Base-by-base conservation (phyloP, 1,140 invertebrate genomes). In the Lepidurus couesii region DNA sequence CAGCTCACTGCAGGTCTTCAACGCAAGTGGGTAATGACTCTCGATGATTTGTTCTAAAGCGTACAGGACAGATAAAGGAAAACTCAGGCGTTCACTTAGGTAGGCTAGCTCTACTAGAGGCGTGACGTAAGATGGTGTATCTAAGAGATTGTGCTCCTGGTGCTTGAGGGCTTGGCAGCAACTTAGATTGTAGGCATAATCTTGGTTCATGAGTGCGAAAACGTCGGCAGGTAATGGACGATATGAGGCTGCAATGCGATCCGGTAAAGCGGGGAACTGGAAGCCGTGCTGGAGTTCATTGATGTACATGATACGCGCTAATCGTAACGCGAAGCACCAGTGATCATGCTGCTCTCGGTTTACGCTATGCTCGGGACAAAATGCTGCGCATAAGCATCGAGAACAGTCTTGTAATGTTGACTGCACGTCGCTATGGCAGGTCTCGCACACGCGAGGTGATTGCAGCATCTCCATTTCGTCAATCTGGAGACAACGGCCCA, bases 391-490 rank as follows among this genome's bases (percentile, higher is more conserved):
- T 16, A 77, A 44, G 42, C 75, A 77, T 10, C 24, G 11, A 42
- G 24, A 10, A 21, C 75, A 77, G 42, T 77, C 43, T 44, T 34
- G 42, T 16, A 77, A 13, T n/a, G 6, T 21, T 10, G 34, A 26
- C 16, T 44, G 24, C 5, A 73, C 89, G 86, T 10, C 88, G 84
- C 74, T 80, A 26, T 73, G 80, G 73, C 89, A 89, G 16, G 86
- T 83, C 4, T 84, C 82, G 81, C 91, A 92, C 1, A 90, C 84
- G 34, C 88, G 85, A 0, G 91, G 90, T 81, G 91, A 92, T 5
- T 92, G 83, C 4, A 92, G 81, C 0, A 90, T 87, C 81, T 92
- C 91, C 77, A 88, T 88, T 81, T 92, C 91, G 85, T 89, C 91
- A 0, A 89, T 85, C 10, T 88, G 84, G 26, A 92, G 81, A 9